Percentiles rank a stretch among this genome's conserved stretches.
Conservation (phyloP, 30 jellyfish, hydroid and myxozoan genomes). For the Phacellophora camtschatica region DNA sequence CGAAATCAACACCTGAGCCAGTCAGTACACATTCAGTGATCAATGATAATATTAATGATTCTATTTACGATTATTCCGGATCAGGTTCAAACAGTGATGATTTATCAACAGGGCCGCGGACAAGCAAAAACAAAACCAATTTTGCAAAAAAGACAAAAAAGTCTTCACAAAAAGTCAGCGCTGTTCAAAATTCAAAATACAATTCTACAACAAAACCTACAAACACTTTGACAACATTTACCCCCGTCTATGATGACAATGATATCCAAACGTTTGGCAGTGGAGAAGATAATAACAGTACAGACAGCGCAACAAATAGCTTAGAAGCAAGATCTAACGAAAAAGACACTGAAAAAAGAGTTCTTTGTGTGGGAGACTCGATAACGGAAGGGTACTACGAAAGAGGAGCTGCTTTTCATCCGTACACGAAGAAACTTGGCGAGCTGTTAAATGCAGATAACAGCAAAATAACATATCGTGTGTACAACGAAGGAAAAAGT, state of each 20-base stretch:
- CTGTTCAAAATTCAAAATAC: neutral
- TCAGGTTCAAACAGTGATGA: conserved; percentile 27
- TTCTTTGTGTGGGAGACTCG: conserved; percentile 77
- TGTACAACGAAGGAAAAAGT: conserved; percentile 81
- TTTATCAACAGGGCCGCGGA: neutral
- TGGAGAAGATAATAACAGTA: neutral
- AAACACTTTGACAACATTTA: neutral
- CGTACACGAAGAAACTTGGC: conserved; percentile 37
- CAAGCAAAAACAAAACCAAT: neutral
- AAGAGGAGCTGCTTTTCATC: conserved; percentile 64
- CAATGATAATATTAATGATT: neutral
- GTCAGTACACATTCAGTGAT: conserved; percentile 39
- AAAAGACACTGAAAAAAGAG: conserved; percentile 43
- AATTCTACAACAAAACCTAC: neutral
- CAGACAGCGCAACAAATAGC: neutral
- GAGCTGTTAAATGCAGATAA: conserved; percentile 55
- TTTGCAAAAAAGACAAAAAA: neutral
- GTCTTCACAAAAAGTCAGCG: neutral
- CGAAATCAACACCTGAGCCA: conserved; percentile 37
- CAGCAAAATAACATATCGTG: conserved; percentile 22
- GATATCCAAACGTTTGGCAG: neutral
- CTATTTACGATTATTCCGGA: conserved; percentile 17
- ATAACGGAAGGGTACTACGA: conserved; percentile 71
- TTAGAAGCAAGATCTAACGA: neutral
- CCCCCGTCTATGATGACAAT: neutral